Evolutionary conservation across 2,113 vertebrate genomes (phyloP).

Genomic region (Trichomycterus rosablanca): DNA sequence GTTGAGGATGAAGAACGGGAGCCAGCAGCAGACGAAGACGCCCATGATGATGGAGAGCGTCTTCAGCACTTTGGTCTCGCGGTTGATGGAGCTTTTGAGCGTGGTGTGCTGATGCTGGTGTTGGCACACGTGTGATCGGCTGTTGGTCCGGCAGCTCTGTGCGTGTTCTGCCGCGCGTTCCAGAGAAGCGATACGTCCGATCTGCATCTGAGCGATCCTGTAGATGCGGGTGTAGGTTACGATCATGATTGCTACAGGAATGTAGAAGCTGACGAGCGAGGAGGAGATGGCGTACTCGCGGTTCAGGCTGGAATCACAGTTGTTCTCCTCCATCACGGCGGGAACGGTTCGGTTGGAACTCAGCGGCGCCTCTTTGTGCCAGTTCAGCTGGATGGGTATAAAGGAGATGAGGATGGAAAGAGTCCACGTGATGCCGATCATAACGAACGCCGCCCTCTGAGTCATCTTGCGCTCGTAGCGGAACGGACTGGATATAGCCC

Average conservation of each 20-base stretch:
- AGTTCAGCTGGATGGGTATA: slow-evolving; percentile 90
- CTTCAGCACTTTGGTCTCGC: slow-evolving; percentile 92
- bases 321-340: slow-evolving; percentile 54
- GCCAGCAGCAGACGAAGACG: slow-evolving; percentile 93
- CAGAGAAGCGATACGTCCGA: slow-evolving; percentile 81
- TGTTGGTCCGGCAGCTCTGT: slow-evolving; percentile 75
- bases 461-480: slow-evolving; percentile 93
- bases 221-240: slow-evolving; percentile 93
- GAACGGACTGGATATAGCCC: slow-evolving; percentile 94
- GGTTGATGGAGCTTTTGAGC: slow-evolving; percentile 79
- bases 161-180: slow-evolving; percentile 86
- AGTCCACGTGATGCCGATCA: slow-evolving; percentile 84
- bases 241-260: slow-evolving; percentile 91
- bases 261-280: slow-evolving; percentile 93
- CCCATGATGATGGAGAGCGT: slow-evolving; percentile 92
- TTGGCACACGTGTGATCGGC: slow-evolving; percentile 60
- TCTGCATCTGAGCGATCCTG: slow-evolving; percentile 87
- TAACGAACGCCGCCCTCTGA: slow-evolving; percentile 78
- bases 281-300: slow-evolving; percentile 90
- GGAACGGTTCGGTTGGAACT: neutral
- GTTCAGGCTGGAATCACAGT: slow-evolving; percentile 92
- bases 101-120: slow-evolving; percentile 74
- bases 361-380: slow-evolving; percentile 71
- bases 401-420: slow-evolving; percentile 92
- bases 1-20: slow-evolving; percentile 92